Base-by-base conservation (phyloP, 2,113 vertebrate genomes). In the Ranitomeya imitator region DNA sequence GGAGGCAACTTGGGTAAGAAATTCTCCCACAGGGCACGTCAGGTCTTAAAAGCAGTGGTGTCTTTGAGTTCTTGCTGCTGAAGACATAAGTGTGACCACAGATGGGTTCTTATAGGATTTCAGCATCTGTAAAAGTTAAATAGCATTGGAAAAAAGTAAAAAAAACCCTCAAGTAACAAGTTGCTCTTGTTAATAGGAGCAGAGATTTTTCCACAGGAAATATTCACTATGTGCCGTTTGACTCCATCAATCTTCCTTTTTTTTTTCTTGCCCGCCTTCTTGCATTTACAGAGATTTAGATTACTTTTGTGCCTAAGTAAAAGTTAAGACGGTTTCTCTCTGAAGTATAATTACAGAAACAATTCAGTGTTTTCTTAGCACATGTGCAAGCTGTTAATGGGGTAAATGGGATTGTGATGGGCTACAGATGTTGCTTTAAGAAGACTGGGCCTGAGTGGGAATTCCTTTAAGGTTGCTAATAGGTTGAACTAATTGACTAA, bases 401-500 rank as follows among this genome's bases (percentile, higher is more conserved):
- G 67, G 57, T n/a, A 37, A 89, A 73, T 31, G 71, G 10, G 74
- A 91, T 77, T 63, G 10, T 16, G 77, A 89, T 79, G 65, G 86
- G 61, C 86, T 61, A 37, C 90, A 90, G 90, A 85, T 89, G 90
- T 89, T 2, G 0, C 51, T 89, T 79, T 88, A 23, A 67, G 54
- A 51, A 51, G 83, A 4, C 0, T 16, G 86, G 79, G 37, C 65
- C 23, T 65, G 79, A 82, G 3, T 73, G 45, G 73, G 91, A 76
- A 91, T 90, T 91, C 90, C 89, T 92, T 90, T 81, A 74, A 86
- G 87, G 91, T 37, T 85, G 91, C 55, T 90, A 85, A 86, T 31
- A 77, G 6, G 88, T 87, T 31, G 23, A 85, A 87, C 26, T 6
- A 60, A 63, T 91, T 89, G 91, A 90, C 91, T 89, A 91, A 93